phyloP scores from a whole-genome alignment of 2,888 invertebrate species.

The Steinernema scapterisci region DNA sequence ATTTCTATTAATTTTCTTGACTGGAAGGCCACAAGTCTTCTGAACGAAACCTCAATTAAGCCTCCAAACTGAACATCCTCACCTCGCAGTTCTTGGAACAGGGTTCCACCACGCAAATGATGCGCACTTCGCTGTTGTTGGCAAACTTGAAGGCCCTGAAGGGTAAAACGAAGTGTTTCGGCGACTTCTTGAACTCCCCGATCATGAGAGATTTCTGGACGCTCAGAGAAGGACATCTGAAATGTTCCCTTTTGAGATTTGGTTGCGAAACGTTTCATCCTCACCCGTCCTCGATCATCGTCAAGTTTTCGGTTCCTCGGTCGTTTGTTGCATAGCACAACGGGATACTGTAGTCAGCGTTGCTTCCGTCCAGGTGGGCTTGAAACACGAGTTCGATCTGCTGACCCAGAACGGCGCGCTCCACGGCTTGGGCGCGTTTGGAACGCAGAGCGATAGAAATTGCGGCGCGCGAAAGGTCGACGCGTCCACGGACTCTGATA shows the following conservation, averaged over 20 bases:
- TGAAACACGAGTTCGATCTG: slow-evolving; percentile 18
- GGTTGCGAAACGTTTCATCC: neutral
- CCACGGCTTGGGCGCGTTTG: slow-evolving; percentile 9
- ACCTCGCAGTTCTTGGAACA: neutral
- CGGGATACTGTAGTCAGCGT: slow-evolving; percentile 12
- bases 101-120: slow-evolving; percentile 8
- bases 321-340: slow-evolving; percentile 5
- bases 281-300: slow-evolving; percentile 11
- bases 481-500: neutral
- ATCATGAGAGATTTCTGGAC: slow-evolving; percentile 9
- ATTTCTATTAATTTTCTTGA: neutral
- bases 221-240: slow-evolving; percentile 16
- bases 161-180: slow-evolving; percentile 11
- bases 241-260: neutral
- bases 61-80: neutral
- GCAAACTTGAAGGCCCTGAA: slow-evolving; percentile 24
- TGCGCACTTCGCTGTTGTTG: slow-evolving; percentile 26
- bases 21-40: neutral
- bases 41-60: neutral
- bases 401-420: slow-evolving; percentile 9
- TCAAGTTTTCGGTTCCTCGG: neutral
- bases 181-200: slow-evolving; percentile 4
- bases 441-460: slow-evolving; percentile 6
- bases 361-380: neutral
- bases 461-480: neutral